Evolutionary conservation across 2,113 vertebrate genomes (phyloP).

Genomic region (Hirundichthys speculiger): DNA sequence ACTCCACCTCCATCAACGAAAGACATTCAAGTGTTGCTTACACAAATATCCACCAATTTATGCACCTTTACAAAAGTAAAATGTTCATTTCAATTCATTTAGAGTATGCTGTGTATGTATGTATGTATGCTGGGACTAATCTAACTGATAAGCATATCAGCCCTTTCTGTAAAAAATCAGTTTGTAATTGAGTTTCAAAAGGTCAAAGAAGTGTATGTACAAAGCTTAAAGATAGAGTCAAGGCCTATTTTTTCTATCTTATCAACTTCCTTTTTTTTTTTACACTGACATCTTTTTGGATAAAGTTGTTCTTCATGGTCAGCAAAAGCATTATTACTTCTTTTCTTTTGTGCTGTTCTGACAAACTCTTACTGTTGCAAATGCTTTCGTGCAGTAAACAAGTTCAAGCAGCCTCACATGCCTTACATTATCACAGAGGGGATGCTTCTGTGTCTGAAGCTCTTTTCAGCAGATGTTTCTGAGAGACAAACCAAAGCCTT

Average conservation of each 20-base stretch:
- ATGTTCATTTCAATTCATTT: too few species aligned
- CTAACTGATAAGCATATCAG: background rate
- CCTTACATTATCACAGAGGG: slow-evolving; percentile 19
- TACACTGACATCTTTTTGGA: background rate
- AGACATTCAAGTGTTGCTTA: too few species aligned
- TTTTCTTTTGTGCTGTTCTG: background rate
- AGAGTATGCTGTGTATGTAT: too few species aligned
- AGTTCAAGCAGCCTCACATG: slow-evolving; percentile 14
- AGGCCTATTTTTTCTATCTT: background rate
- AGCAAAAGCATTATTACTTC: background rate
- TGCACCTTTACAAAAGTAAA: too few species aligned
- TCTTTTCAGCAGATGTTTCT: background rate
- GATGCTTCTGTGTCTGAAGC: slow-evolving; percentile 6
- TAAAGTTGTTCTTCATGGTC: background rate
- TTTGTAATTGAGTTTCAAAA: background rate
- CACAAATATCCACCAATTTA: too few species aligned
- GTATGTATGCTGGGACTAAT: background rate
- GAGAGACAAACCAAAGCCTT: slow-evolving; percentile 5
- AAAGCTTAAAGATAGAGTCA: slow-evolving; percentile 7
- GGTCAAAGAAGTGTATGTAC: background rate
- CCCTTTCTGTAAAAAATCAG: background rate
- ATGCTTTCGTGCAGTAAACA: background rate
- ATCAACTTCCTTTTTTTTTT: background rate
- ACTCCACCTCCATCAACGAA: too few species aligned
- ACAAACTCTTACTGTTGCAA: slow-evolving; percentile 4